Evolutionary conservation across 2,888 invertebrate genomes (phyloP), one percentile per base, ranked within the genome.

Genomic region (Megaustenia siamemsis): DNA sequence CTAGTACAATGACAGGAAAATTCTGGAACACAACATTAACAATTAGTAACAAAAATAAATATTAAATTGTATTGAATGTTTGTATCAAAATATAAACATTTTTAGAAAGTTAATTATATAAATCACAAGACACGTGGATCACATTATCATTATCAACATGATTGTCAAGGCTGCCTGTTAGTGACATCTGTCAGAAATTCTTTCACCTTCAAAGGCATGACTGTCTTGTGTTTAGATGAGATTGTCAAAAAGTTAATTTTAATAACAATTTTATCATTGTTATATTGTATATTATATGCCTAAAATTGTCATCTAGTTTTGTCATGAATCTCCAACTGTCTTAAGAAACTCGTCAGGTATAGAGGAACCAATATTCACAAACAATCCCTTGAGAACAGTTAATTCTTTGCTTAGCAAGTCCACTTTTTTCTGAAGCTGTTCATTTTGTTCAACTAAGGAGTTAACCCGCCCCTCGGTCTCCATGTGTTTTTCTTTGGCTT

Each of bases 391-490:
- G 86, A 97, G 96, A 77, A 98, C 96, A 93, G 97, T 97, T 90
- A 99, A 95, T 94, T 99, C 98, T 89, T 93, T 93, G 40, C 91
- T 97, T 90, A 99, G 96, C 88, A 97, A 96, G 93, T 98, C 98
- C 93, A 98, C 96, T 94, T 97, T 96, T 94, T 98, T 97, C 92
- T 97, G 95, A 91, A 99, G 95, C 86, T 97, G 96, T 90, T 98
- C 98, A 95, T 99, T 99, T 94, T 98, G 98, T 90, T 97, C 96
- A 79, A 97, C 95, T 89, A 99, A 95, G 82, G 97, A 95, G 93
- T 98, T 97, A 82, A 98, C 98, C 93, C 98, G 97, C 93, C 97
- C 97, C 94, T 99, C 98, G 0, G 98, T 98, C 93, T 98, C 98
- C 86, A 97, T 95, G 82, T 98, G 97, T 82, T 98, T 96, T 86